phyloP scores from a whole-genome alignment of 2,113 vertebrate species.

The Acinonyx jubatus region DNA sequence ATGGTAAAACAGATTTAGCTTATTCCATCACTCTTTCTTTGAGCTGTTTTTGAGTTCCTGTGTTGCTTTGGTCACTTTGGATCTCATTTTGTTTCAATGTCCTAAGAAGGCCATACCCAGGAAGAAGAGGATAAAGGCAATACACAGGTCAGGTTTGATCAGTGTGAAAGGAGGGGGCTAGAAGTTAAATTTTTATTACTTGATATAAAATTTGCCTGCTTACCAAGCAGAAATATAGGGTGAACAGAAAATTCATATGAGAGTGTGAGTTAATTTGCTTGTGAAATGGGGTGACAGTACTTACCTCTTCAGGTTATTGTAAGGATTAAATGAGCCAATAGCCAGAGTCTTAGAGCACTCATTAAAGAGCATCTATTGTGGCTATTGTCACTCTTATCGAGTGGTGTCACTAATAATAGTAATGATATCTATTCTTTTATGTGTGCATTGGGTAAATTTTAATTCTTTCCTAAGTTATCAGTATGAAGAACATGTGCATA shows the following conservation, averaged over 20 bases:
- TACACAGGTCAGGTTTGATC: not conserved
- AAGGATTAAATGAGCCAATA: not conserved
- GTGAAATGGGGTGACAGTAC: not conserved
- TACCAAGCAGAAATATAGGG: not conserved
- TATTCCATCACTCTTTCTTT: not conserved
- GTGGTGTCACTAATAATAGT: not conserved
- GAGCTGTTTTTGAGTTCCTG: not conserved
- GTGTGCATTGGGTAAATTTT: not conserved
- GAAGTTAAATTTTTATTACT: not conserved
- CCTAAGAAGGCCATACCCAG: not conserved
- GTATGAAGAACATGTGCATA: not conserved
- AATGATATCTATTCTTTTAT: not conserved
- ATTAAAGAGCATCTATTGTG: not conserved
- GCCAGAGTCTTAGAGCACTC: not conserved
- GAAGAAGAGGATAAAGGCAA: not conserved
- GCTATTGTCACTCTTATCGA: not conserved
- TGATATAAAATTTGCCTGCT: not conserved
- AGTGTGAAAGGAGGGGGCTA: not conserved
- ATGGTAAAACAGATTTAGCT: not conserved
- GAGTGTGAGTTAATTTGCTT: not conserved
- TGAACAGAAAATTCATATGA: not conserved
- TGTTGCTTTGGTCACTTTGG: not conserved
- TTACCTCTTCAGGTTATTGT: not conserved
- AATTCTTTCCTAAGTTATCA: conserved; percentile 31
- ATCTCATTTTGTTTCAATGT: not conserved